Evolutionary conservation across 2,797 vertebrate genomes (phyloP).

Genomic region (Chelon labrosus): DNA sequence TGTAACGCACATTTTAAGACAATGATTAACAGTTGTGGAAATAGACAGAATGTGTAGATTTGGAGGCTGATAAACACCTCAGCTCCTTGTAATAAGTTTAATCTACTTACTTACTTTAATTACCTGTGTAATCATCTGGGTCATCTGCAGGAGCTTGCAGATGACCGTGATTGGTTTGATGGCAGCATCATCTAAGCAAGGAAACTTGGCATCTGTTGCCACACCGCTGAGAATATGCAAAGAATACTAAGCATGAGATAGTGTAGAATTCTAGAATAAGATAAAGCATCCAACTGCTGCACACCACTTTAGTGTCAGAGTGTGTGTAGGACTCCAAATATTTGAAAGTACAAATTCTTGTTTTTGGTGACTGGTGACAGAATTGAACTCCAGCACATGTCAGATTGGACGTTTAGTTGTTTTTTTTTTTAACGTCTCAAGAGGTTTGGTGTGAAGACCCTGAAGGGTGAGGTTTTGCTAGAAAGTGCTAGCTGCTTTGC

Average conservation of each 20-base stretch:
- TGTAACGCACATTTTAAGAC: too few species aligned
- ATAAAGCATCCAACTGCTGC: neutral
- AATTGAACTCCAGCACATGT: neutral
- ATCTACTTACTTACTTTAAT: too few species aligned
- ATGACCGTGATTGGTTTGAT: too few species aligned
- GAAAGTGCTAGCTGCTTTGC: too few species aligned
- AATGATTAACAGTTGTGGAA: neutral
- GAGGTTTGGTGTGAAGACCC: neutral
- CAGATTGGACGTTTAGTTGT: neutral
- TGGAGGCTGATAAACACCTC: too few species aligned
- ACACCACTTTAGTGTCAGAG: neutral
- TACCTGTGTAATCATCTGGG: neutral
- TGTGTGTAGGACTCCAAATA: neutral
- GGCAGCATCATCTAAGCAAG: too few species aligned
- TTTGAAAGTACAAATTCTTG: neutral
- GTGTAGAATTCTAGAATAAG: too few species aligned
- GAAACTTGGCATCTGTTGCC: too few species aligned
- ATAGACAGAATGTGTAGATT: neutral
- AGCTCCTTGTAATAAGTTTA: neutral
- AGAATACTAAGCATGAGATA: too few species aligned
- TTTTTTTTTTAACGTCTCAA: neutral
- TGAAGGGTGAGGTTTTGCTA: too few species aligned
- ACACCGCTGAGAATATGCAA: too few species aligned
- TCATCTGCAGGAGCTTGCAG: too few species aligned
- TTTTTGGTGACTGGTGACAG: neutral